phyloP scores from a whole-genome alignment of 2,113 vertebrate genomes.

The Thomomys bottae region DNA sequence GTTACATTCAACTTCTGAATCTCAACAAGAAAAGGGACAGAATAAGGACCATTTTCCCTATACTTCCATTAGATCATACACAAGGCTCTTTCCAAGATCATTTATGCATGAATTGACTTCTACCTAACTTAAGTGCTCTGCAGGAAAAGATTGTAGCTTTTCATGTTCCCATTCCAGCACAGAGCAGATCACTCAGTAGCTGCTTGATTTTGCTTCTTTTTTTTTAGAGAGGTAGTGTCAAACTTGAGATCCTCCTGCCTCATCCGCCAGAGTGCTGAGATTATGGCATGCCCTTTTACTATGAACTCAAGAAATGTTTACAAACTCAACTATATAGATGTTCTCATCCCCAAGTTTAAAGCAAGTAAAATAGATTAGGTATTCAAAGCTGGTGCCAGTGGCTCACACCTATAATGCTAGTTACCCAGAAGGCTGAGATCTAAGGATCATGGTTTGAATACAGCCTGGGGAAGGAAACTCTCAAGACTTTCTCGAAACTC shows the following conservation, averaged over 20 bases:
- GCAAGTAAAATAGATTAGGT: too few species aligned
- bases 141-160: not conserved
- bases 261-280: not conserved
- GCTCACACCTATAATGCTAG: too few species aligned
- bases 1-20: not conserved
- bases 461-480: too few species aligned
- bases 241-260: not conserved
- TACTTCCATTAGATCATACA: not conserved
- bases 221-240: not conserved
- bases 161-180: not conserved
- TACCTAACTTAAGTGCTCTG: not conserved
- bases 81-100: not conserved
- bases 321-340: constrained; percentile 4
- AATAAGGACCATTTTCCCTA: not conserved
- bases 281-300: not conserved
- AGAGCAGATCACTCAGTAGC: not conserved
- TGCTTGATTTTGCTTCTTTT: not conserved
- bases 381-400: too few species aligned
- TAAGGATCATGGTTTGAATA: too few species aligned
- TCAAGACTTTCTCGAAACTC: too few species aligned
- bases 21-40: not conserved
- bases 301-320: not conserved
- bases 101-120: not conserved
- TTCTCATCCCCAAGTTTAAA: not conserved
- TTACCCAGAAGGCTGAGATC: too few species aligned